Base-by-base conservation (phyloP, 2,888 invertebrate genomes). In the Pristionchus exspectatus region DNA sequence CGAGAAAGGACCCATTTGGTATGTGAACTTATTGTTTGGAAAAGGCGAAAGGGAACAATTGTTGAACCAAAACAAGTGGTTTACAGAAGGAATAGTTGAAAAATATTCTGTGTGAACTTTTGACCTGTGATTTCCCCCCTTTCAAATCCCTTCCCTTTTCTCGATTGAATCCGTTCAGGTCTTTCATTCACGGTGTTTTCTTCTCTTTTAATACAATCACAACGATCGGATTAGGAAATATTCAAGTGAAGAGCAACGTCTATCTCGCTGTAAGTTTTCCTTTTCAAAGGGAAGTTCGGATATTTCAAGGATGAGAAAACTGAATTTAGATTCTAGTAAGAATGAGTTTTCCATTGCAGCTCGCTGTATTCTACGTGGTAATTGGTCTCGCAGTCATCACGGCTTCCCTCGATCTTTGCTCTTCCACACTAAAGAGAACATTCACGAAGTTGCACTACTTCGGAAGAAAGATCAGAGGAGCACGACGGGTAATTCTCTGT, bases 141-240 rank as follows among this genome's bases (percentile, higher is more conserved):
- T 69, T 18, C 33, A 4, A 69, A 2, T 69, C 69, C 18, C 69
- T 9, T 27, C 66, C 14, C 74, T 21, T 69, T 27, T 74, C 74
- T 38, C 74, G 7, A 54, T 81, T 81, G 54, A 81, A 77, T 81
- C 24, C 38, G 56, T 90, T 90, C 84, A 95, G 95, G 95, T 94
- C 95, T 12, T 95, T 95, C 91, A 93, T 95, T 56, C 95, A 95
- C 91, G 95, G 95, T 18, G 93, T 95, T 30, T 95, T 95, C 91
- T 95, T 95, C 91, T 94, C 94, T 18, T 95, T 95, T 93, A 95
- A 95, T 92, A 95, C 95, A 27, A 95, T 95, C 90, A 95, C 95
- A 18, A 95, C 95, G n/a, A 95, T 95, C 72, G 94, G 94, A 81
- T 91, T 95, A 50, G 95, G 95, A 87, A 95, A 95, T 88, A 94